Conservation (phyloP, 2,797 vertebrate species). For the Cynopterus sphinx region DNA sequence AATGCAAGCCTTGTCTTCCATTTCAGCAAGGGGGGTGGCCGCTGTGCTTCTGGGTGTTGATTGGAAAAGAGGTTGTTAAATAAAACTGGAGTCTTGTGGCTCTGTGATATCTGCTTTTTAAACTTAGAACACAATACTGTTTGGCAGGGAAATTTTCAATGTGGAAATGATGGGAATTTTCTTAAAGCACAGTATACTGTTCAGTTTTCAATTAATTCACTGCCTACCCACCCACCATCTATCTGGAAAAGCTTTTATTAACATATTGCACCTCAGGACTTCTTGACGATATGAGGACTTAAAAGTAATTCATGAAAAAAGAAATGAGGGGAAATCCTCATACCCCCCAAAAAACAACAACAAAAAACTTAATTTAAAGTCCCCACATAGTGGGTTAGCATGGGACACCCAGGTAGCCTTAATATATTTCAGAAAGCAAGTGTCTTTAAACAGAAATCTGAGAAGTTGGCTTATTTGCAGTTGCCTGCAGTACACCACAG, state of each 20-base stretch:
- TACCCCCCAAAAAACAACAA: not conserved
- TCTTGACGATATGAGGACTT: conserved; percentile 59
- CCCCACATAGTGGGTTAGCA: conserved; percentile 17
- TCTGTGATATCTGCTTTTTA: conserved; percentile 38
- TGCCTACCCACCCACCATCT: conserved; percentile 60
- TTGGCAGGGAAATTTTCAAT: conserved; percentile 57
- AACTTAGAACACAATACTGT: conserved; percentile 36
- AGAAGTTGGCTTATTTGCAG: conserved; percentile 31
- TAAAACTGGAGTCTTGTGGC: not conserved
- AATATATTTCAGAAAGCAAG: conserved; percentile 49
- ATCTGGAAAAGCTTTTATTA: conserved; percentile 74
- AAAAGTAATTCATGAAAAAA: conserved; percentile 60
- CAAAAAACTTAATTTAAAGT: conserved; percentile 54
- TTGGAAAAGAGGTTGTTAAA: conserved; percentile 44
- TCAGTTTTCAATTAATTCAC: conserved; percentile 73
- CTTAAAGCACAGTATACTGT: conserved; percentile 58
- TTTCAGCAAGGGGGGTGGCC: not conserved
- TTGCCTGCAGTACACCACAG: not conserved
- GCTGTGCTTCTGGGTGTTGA: not conserved
- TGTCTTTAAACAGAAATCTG: conserved; percentile 51
- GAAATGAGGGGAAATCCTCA: not conserved
- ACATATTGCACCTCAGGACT: conserved; percentile 60
- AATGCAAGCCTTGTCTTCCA: not conserved
- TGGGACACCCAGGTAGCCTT: not conserved
- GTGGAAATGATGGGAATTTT: conserved; percentile 64